These are phyloP conservation scores for Leptocoma aspasia DNA, from an alignment of 2,113 vertebrate species.

Conservation along the genomic window DNA sequence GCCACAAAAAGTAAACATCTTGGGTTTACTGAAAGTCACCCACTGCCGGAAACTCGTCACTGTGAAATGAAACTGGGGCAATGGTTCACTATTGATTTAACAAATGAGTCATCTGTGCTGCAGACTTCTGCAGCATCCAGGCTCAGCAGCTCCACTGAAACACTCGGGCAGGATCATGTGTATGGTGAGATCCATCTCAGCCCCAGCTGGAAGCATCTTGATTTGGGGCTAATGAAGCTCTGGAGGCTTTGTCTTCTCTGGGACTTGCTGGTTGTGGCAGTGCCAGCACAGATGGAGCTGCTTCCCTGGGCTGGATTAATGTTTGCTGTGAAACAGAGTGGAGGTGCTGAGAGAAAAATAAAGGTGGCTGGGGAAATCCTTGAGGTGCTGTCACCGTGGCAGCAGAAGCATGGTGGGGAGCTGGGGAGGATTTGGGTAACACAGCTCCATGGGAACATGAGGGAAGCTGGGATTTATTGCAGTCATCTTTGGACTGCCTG, in stretches of 20 bases:
- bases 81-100: not conserved
- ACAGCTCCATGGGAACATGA: not conserved
- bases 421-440: not conserved
- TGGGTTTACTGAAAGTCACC: not conserved
- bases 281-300: not conserved
- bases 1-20: not conserved
- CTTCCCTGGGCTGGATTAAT: not conserved
- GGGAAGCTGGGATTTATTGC: not conserved
- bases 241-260: not conserved
- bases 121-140: not conserved
- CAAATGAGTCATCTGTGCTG: not conserved
- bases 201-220: not conserved
- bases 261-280: not conserved
- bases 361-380: not conserved
- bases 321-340: not conserved
- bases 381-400: not conserved
- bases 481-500: not conserved
- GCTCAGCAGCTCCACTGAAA: not conserved
- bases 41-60: not conserved
- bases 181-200: not conserved
- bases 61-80: not conserved
- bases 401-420: not conserved
- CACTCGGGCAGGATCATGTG: not conserved
- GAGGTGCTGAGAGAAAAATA: not conserved
- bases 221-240: not conserved